phyloP scores from a whole-genome alignment of 2,113 vertebrate species.

The Phoenicopterus ruber region DNA sequence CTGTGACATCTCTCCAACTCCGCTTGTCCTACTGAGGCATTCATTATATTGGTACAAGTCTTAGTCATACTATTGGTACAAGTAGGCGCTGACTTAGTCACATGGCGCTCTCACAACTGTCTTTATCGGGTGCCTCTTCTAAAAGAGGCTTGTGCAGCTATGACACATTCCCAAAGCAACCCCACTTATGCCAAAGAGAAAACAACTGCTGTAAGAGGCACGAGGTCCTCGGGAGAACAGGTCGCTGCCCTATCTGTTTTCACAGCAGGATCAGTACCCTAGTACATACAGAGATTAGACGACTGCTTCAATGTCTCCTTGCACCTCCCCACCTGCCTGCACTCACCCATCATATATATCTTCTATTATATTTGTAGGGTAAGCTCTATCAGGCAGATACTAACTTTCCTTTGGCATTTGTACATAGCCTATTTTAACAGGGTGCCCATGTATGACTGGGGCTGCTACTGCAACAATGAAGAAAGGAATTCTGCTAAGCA shows the following conservation, averaged over 20 bases:
- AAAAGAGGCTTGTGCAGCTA: background rate
- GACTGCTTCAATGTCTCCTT: background rate
- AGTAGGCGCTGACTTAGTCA: background rate
- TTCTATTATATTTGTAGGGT: background rate
- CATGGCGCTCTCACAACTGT: background rate
- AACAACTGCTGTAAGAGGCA: background rate
- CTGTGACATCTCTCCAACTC: background rate
- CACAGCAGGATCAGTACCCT: background rate
- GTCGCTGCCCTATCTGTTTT: background rate
- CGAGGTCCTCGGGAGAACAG: background rate
- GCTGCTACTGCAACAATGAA: background rate
- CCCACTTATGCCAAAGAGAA: background rate
- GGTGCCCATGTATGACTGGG: background rate
- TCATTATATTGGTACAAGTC: background rate
- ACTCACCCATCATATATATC: fast-evolving
- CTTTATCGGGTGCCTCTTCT: background rate
- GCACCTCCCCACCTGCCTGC: background rate
- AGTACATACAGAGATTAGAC: background rate
- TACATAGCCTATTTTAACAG: background rate
- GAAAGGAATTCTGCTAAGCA: background rate
- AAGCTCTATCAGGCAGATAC: background rate
- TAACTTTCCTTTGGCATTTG: background rate
- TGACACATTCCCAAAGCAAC: background rate
- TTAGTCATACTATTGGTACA: background rate
- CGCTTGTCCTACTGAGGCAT: background rate